These are phyloP conservation scores for Elephantulus edwardii DNA, from an alignment of 2,113 vertebrate genomes.

Conservation along the genomic window DNA sequence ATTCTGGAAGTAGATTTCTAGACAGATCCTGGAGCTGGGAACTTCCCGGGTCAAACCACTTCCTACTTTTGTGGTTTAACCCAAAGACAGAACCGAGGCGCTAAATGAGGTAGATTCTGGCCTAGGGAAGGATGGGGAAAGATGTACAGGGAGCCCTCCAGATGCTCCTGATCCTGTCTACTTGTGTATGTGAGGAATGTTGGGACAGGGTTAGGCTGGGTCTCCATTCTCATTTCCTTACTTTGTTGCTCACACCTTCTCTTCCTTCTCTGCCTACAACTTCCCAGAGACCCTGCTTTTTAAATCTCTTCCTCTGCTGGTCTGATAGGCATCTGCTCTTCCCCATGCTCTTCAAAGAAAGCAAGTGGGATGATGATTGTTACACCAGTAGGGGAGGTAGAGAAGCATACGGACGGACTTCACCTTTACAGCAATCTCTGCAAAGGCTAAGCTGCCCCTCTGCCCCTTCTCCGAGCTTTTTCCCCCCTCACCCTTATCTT, in stretches of 20 bases:
- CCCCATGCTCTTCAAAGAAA: neutral
- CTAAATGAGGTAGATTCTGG: neutral
- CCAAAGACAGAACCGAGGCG: constrained; percentile 4
- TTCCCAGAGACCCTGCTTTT: neutral
- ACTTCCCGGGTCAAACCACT: neutral
- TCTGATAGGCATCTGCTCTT: neutral
- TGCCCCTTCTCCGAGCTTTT: neutral
- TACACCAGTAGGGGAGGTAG: neutral
- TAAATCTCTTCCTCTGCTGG: neutral
- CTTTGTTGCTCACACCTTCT: neutral
- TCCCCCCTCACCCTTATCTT: neutral
- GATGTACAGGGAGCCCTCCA: neutral
- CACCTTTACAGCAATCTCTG: neutral
- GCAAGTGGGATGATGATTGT: neutral
- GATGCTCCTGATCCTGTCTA: neutral
- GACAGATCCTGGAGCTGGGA: constrained; percentile 2
- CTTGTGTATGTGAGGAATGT: neutral
- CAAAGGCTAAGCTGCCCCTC: neutral
- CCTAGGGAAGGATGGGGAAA: neutral
- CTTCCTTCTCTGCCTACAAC: neutral
- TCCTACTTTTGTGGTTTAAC: neutral
- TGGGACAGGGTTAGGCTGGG: neutral
- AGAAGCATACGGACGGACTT: neutral
- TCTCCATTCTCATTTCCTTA: neutral
- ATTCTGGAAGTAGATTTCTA: constrained; percentile 37